Base-by-base conservation (phyloP, 2,888 invertebrate genomes). In the Drosophila hawaiiensis region DNA sequence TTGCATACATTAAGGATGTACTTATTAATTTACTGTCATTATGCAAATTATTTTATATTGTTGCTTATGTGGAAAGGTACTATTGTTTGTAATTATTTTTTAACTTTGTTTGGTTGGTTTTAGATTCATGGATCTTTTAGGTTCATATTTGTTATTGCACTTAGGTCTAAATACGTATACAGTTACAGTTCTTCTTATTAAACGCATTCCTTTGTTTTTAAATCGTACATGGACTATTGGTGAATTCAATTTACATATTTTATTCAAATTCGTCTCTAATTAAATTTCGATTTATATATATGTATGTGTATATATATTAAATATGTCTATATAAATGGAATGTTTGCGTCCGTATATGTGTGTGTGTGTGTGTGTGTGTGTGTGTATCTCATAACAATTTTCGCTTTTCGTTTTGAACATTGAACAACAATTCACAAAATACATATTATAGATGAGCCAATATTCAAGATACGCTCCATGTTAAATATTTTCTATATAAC, bases 121-220 rank as follows among this genome's bases (percentile, higher is more conserved):
- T 63, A 53, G 64, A 55, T 76, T 73, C 58, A 64, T 60, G 71
- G 88, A 65, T 80, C 65, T 62, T 63, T 68, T 63, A 55, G 70
- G 56, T 69, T 69, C 70, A 68, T 76, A 66, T 79, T 72, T 76
- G 39, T 72, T 83, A 83, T 83, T 83, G 85, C 83, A 83, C 83
- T 83, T 83, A 83, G 69, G 67, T 76, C 83, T 83, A 83, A 85
- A 83, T 83, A 83, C 83, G 85, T 83, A 83, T 83, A 84, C 89
- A 80, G 80, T 88, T 86, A 86, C 78, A 85, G 70, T 84, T 82
- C 62, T 82, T 82, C 62, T 68, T 74, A 77, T 68, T 73, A 76
- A 88, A 88, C 80, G 82, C 80, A 76, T 73, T 72, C 66, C 52
- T 50, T 64, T 74, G 56, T 76, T 67, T 68, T 73, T 59, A 68